Conservation (phyloP, 1,140 invertebrate genomes). For the Chionoecetes opilio region DNA sequence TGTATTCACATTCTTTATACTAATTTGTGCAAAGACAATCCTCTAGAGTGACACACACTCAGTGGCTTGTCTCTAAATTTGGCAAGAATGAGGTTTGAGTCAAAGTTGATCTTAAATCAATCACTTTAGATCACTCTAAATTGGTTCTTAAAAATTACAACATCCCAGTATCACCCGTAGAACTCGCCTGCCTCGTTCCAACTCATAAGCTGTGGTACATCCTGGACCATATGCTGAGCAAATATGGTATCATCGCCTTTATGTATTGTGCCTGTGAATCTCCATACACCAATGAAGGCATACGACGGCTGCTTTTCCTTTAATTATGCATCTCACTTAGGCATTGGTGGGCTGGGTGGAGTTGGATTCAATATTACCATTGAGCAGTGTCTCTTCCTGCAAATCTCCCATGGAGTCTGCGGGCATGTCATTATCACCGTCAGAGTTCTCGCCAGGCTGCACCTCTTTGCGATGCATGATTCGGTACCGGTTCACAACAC, state of each 20-base stretch:
- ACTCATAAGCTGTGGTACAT: too few species aligned
- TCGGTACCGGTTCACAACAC: constrained; percentile 67
- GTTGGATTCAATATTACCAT: constrained; percentile 45
- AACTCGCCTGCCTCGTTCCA: too few species aligned
- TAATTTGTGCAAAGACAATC: constrained; percentile 15
- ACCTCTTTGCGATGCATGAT: constrained; percentile 72
- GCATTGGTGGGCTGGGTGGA: neutral
- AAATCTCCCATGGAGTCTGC: constrained; percentile 58
- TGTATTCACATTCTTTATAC: neutral
- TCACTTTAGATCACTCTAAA: neutral
- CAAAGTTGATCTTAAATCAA: neutral
- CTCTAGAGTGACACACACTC: neutral
- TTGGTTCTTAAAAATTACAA: too few species aligned
- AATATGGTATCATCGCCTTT: too few species aligned
- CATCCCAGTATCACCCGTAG: neutral
- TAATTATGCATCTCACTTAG: neutral
- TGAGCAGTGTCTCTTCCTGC: constrained; percentile 44
- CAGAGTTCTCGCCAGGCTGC: constrained; percentile 44
- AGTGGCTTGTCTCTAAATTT: neutral
- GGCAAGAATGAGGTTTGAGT: neutral
- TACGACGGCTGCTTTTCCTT: neutral
- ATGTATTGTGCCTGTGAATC: too few species aligned
- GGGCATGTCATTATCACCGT: constrained; percentile 54
- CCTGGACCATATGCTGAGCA: too few species aligned
- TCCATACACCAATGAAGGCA: too few species aligned